Evolutionary conservation across 2,888 invertebrate species (phyloP).

Genomic region (Meganola albula): DNA sequence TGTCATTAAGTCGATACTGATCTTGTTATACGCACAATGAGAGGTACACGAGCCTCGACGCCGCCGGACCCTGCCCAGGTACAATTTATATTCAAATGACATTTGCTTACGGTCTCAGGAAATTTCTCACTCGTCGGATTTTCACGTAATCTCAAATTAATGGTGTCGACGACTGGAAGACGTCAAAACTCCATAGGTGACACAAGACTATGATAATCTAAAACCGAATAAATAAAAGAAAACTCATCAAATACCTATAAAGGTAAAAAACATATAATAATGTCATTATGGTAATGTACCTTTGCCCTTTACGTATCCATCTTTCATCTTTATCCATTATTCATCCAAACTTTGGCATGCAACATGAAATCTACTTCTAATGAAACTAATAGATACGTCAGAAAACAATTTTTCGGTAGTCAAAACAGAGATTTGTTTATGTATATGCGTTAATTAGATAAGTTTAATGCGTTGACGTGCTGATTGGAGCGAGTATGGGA

Average conservation of each 20-base stretch:
- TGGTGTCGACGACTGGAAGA: constrained; percentile 52
- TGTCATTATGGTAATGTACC: no score
- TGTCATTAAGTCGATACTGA: constrained; percentile 78
- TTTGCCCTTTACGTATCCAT: no score
- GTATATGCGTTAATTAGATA: constrained; percentile 39
- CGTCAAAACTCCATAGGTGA: constrained; percentile 40
- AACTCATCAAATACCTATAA: no score
- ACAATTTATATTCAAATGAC: constrained; percentile 77
- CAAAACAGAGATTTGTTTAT: constrained; percentile 34
- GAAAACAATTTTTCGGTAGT: constrained; percentile 27
- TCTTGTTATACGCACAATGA: constrained; percentile 77
- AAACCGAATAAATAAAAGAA: no score
- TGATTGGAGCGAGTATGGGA: constrained; percentile 43
- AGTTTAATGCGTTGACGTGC: constrained; percentile 47
- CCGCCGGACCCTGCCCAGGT: constrained; percentile 44
- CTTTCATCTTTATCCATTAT: no score
- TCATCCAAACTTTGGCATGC: no score
- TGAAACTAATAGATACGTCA: constrained; percentile 32
- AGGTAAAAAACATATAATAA: no score
- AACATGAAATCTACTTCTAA: no score
- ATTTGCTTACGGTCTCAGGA: constrained; percentile 64
- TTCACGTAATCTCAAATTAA: constrained; percentile 70
- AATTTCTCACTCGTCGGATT: constrained; percentile 74
- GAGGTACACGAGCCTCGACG: constrained; percentile 55
- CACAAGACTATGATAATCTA: no score